A percentile compares a stretch with the other conserved stretches of the same genome.
phyloP scores from a whole-genome alignment of 1,140 invertebrate species.

The Cyclina sinensis region DNA sequence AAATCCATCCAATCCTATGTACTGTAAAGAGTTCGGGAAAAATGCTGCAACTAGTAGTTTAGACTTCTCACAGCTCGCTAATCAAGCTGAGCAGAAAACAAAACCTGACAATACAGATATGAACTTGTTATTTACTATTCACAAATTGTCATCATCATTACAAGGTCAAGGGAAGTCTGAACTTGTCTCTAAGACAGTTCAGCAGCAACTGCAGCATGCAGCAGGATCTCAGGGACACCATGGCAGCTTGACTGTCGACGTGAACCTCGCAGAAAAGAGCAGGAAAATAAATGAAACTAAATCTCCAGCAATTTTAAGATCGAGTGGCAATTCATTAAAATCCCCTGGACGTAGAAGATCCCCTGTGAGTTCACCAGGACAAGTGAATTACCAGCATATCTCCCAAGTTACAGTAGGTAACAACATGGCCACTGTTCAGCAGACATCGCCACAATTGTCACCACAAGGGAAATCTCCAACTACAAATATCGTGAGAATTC shows the following conservation, averaged over 20 bases:
- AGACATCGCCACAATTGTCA: background rate
- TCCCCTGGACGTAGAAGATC: background rate
- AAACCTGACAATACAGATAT: conserved; percentile 11
- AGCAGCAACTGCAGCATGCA: background rate
- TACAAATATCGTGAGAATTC: conserved; percentile 41
- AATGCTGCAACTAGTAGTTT: background rate
- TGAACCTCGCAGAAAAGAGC: background rate
- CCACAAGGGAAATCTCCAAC: background rate
- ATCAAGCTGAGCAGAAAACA: conserved; percentile 20
- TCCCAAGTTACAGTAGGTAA: background rate
- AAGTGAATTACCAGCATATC: background rate
- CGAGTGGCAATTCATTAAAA: background rate
- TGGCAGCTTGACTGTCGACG: conserved; percentile 24
- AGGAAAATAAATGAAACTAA: conserved; percentile 11
- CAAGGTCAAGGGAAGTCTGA: conserved; percentile 1
- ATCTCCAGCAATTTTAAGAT: conserved; percentile 27
- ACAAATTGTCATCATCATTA: conserved; percentile 56
- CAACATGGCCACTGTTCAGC: background rate
- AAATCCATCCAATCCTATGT: conserved; percentile 49
- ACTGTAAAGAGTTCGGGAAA: conserved; percentile 51
- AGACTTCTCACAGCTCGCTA: conserved; percentile 59
- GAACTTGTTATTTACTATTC: conserved; percentile 42
- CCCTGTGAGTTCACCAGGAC: background rate
- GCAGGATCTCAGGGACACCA: background rate
- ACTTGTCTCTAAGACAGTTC: background rate